Base-by-base conservation (phyloP, 2,797 vertebrate genomes). In the Amblyopsis hoosieri region DNA sequence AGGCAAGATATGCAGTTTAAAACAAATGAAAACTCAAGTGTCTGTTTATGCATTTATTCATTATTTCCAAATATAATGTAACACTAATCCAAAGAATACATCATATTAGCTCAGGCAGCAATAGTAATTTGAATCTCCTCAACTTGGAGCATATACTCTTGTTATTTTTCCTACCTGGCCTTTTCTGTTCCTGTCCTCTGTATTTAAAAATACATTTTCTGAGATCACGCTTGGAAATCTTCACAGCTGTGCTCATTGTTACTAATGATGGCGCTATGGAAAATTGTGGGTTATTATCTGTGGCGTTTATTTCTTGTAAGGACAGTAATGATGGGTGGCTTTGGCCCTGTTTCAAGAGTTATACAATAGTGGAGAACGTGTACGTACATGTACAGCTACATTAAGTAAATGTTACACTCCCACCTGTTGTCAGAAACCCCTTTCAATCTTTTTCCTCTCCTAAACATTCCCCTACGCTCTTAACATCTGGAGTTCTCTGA, bases 21-120 rank as follows among this genome's bases (percentile, higher is more conserved):
- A 37, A 37, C 33, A 37, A 37, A 37, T 1, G 5, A 37, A 37
- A 6, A 37, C 37, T 7, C 9, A 37, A 37, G 37, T 37, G 37
- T 37, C 37, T 50, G 62, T 19, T 1, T 66, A 62, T 33, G 66
- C 63, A 68, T 75, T 83, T 71, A 74, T 63, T 13, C 62, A 79
- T 73, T 71, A 77, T 76, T 62, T 74, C 33, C 58, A 74, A 75
- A 74, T 76, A 67, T 15, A 75, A 74, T 76, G 67, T 15, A 78
- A 74, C 58, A 62, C 59, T 31, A 57, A 66, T 57, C 23, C 73
- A 14, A 75, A 61, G 45, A 29, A 80, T 69, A 29, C 45, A 33
- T 55, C n/a, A n/a, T 47, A 59, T 57, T 54, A 1, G 54, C 69
- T 71, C 52, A 71, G 49, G 62, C 71, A 49, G 54, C 69, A 67